A percentile compares a stretch with the other conserved stretches of the same genome.
phyloP scores from a whole-genome alignment of 2,113 vertebrate genomes.

The Rhea pennata region DNA sequence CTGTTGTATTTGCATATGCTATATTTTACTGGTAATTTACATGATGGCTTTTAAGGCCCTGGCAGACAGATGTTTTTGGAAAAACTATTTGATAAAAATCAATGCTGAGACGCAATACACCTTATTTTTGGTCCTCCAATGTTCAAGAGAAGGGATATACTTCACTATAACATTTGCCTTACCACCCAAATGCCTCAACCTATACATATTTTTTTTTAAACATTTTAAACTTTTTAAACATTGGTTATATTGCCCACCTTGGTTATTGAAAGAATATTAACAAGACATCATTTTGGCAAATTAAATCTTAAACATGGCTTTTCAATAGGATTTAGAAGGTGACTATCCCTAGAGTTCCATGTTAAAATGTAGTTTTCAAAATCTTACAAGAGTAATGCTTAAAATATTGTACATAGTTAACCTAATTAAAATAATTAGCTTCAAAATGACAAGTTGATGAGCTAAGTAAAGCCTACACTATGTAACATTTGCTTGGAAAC shows the following conservation, averaged over 20 bases:
- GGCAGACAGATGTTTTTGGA: constrained; percentile 80
- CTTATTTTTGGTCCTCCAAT: constrained; percentile 87
- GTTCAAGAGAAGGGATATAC: constrained; percentile 82
- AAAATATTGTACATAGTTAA: constrained; percentile 94
- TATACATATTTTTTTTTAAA: constrained; percentile 76
- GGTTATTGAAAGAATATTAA: constrained; percentile 85
- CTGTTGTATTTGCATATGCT: constrained; percentile 81
- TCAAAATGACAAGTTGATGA: constrained; percentile 91
- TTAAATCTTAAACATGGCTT: constrained; percentile 92
- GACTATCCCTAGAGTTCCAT: constrained; percentile 93
- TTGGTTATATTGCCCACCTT: constrained; percentile 86
- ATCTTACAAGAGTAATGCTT: constrained; percentile 93
- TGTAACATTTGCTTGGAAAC: constrained; percentile 94
- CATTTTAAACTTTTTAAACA: constrained; percentile 80
- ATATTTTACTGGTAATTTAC: constrained; percentile 84
- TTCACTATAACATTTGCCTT: constrained; percentile 78
- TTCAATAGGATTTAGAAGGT: constrained; percentile 87
- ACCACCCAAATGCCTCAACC: constrained; percentile 83
- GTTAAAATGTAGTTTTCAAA: constrained; percentile 93
- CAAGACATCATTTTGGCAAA: constrained; percentile 95
- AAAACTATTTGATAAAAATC: constrained; percentile 79
- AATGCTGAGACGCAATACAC: constrained; percentile 83
- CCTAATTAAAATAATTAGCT: constrained; percentile 93
- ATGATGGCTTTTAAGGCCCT: constrained; percentile 86
- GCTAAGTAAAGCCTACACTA: constrained; percentile 94